A percentile compares a stretch with the other conserved stretches of the same genome.
These are phyloP conservation scores for Alsophila aescularia DNA, from an alignment of 2,888 invertebrate genomes.

Conservation along the genomic window DNA sequence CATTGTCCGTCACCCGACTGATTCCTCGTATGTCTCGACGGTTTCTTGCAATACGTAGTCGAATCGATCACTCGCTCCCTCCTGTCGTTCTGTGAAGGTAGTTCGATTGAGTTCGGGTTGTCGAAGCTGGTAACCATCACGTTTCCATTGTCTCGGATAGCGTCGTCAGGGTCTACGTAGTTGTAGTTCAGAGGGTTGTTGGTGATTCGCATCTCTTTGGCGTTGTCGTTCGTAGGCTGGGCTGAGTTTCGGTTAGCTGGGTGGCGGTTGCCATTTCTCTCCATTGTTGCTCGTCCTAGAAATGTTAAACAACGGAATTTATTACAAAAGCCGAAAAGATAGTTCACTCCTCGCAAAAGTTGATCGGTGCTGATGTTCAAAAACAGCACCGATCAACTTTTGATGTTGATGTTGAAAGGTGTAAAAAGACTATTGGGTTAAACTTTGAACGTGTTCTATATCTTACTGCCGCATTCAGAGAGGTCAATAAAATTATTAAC, in stretches of 20 bases:
- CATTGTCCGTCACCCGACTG: constrained; percentile 76
- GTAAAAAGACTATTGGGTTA: too few species aligned
- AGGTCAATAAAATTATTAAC: too few species aligned
- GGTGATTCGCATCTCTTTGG: constrained; percentile 89
- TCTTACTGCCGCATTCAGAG: too few species aligned
- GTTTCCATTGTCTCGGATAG: constrained; percentile 78
- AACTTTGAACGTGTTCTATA: too few species aligned
- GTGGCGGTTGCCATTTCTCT: constrained; percentile 80
- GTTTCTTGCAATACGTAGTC: constrained; percentile 89
- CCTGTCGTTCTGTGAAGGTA: constrained; percentile 82
- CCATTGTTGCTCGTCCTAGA: constrained; percentile 85
- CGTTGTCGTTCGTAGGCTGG: constrained; percentile 66
- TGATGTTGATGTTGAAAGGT: too few species aligned
- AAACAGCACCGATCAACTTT: too few species aligned
- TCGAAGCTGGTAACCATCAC: constrained; percentile 88
- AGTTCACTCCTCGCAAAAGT: neutral
- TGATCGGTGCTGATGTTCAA: too few species aligned
- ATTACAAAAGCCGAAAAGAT: neutral
- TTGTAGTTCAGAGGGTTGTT: constrained; percentile 90
- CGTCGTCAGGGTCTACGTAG: constrained; percentile 88
- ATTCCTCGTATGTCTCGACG: constrained; percentile 64
- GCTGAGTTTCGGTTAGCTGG: constrained; percentile 70
- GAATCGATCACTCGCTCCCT: constrained; percentile 83
- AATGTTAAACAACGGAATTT: neutral
- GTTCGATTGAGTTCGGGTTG: constrained; percentile 89